phyloP scores from a whole-genome alignment of 37 sponge, comb jelly and placozoan species.

The Aphrocallistes beatrix region DNA sequence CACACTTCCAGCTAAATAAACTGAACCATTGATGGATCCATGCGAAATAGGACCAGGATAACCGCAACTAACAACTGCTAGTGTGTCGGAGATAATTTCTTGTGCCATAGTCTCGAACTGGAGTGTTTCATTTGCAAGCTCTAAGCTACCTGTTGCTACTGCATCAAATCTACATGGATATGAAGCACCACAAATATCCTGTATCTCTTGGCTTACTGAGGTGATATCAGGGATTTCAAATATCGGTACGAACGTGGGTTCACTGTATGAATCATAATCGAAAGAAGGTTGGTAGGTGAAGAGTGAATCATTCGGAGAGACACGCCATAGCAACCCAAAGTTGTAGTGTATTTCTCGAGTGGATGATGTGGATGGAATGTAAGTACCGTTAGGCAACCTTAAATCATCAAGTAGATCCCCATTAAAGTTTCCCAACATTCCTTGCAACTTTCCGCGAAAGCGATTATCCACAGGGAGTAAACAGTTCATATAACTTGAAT shows the following conservation, averaged over 20 bases:
- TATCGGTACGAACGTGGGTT: neutral
- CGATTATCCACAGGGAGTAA: neutral
- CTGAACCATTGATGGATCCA: neutral
- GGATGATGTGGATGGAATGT: neutral
- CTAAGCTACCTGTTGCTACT: neutral
- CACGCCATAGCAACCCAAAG: neutral
- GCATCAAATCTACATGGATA: neutral
- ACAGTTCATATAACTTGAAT: neutral
- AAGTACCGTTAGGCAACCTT: neutral
- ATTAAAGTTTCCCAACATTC: neutral
- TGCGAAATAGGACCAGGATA: neutral
- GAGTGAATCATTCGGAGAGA: neutral
- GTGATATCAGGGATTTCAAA: neutral
- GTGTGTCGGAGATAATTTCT: neutral
- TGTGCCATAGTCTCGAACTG: neutral
- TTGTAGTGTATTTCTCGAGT: neutral
- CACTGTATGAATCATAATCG: neutral
- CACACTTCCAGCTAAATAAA: neutral
- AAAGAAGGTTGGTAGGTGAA: neutral
- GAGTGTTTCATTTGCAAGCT: neutral
- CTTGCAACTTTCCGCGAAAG: neutral
- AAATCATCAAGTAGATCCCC: neutral
- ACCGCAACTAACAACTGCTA: neutral
- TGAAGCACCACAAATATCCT: neutral
- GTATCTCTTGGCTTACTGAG: neutral